Evolutionary conservation across 2,888 invertebrate species (phyloP), one percentile per base, ranked within the genome.

Genomic region (Serrognathus titanus): DNA sequence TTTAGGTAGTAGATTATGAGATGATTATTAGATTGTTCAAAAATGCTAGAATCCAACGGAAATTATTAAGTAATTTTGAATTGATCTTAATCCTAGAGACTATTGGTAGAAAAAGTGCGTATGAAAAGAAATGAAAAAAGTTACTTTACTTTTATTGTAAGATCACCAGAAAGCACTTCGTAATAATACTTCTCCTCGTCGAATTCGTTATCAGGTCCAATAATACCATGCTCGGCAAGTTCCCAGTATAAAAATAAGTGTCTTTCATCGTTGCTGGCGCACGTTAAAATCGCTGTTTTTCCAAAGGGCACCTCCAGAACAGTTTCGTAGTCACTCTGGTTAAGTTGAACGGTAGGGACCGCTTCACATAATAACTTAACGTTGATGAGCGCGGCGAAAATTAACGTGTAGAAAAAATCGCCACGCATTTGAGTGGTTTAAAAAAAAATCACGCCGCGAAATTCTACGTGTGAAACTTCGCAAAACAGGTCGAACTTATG

Each of bases 241-340:
- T 86, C 80, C 87, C 87, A 87, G 72, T 85, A 85, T 81, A 85
- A 81, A 68, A 87, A 87, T 65, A 84, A 82, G 69, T 87, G 86
- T 60, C 81, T 72, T 62, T 81, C 82, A 70, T 87, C 86, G 75
- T 82, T 86, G 70, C 86, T 87, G 49, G 79, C 78, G 69, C 87
- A 87, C 51, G 82, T 80, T 57, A 87, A 75, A 55, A 82, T 79
- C 38, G 83, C 84, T 54, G 82, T 82, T 51, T 80, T 78, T 52
- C 87, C 87, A 48, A 80, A 81, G 54, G 79, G 71, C 35, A 85
- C 84, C 75, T 85, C 82, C 48, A 56, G 9, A 36, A 56, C 48
- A 16, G 20, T 43, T 43, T 40, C 40, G 11, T 43, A 13, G 43
- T 16, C 8, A 7, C 24, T 31, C 24, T 31, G 6, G 24, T 31